Conservation (phyloP, 2,888 invertebrate species). For the Caenorhabditis zanzibari region DNA sequence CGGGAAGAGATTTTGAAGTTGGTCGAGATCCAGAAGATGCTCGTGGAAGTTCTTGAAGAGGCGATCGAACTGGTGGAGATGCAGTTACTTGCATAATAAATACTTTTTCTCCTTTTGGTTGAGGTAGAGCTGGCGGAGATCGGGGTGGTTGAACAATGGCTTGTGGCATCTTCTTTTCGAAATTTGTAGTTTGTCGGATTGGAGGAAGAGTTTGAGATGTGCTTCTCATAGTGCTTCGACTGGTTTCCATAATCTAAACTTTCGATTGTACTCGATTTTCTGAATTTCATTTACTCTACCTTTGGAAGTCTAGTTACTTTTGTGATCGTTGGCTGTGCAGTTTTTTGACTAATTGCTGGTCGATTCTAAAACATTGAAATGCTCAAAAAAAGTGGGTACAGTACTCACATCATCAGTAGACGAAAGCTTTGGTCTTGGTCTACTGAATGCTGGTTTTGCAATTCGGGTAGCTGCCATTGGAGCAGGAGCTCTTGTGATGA, state of each 20-base stretch:
- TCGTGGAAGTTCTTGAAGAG: constrained; percentile 17
- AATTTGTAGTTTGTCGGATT: constrained; percentile 25
- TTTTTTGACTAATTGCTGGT: constrained; percentile 16
- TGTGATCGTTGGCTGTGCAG: background rate
- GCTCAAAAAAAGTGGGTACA: background rate
- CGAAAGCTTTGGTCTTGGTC: constrained; percentile 63
- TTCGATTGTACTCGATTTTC: background rate
- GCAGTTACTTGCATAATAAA: constrained; percentile 72
- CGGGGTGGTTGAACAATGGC: constrained; percentile 65
- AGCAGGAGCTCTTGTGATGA: constrained; percentile 6
- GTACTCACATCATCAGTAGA: constrained; percentile 42
- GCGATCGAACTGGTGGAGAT: constrained; percentile 48
- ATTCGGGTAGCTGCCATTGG: constrained; percentile 31
- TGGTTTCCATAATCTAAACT: constrained; percentile 22
- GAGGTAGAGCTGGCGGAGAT: constrained; percentile 42
- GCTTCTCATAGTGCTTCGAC: background rate
- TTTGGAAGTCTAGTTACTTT: constrained; percentile 30
- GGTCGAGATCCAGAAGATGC: constrained; percentile 21
- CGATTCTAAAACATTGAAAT: constrained; percentile 22
- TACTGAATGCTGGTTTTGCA: constrained; percentile 65
- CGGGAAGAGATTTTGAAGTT: background rate
- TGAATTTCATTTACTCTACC: background rate
- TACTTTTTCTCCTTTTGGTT: constrained; percentile 65
- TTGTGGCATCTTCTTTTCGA: constrained; percentile 37
- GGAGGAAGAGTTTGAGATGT: constrained; percentile 33